Evolutionary conservation across 2,888 invertebrate genomes (phyloP), one percentile per base, ranked within the genome.

Genomic region (Hemithea aestivaria): DNA sequence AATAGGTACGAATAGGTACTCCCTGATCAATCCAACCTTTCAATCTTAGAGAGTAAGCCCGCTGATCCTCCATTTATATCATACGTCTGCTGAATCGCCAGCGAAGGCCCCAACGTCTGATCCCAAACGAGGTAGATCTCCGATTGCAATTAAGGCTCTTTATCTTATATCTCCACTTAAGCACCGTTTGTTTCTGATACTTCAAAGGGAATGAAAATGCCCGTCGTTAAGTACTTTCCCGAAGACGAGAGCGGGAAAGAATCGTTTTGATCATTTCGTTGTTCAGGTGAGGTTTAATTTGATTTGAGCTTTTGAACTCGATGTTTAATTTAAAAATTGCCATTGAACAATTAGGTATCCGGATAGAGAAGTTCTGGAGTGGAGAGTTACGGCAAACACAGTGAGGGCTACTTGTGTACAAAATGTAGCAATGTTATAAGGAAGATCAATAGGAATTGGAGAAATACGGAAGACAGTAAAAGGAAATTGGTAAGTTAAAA

Each of bases 131-230:
- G 39, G 35, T 37, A 46, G 52, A 53, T 58, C 55, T 58, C 40
- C 46, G 49, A 51, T 54, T 48, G 56, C 59, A 67, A 66, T 69
- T 62, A 66, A 55, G 51, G 44, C 25, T 49, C 24, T 43, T 48
- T 51, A 58, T 56, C 53, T 52, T 53, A 53, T 51, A 50, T 45
- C 31, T 37, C 39, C 43, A 48, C 50, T 53, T 41, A 46, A 33
- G 46, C 32, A 43, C 40, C 43, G 43, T 51, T 48, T 48, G 51
- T 48, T 48, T 51, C 45, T 36, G 45, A 44, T 51, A 46, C 48
- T 51, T 51, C 48, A 50, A 55, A 51, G 47, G 45, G 46, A 35
- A 38, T 26, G 47, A 47, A 47, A 52, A 48, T 44, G 44, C 40
- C 41, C 43, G 33, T 39, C 41, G 34, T 36, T 22, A 27, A 35